Evolutionary conservation across 2,113 vertebrate genomes (phyloP).

Genomic region (Cebus imitator): DNA sequence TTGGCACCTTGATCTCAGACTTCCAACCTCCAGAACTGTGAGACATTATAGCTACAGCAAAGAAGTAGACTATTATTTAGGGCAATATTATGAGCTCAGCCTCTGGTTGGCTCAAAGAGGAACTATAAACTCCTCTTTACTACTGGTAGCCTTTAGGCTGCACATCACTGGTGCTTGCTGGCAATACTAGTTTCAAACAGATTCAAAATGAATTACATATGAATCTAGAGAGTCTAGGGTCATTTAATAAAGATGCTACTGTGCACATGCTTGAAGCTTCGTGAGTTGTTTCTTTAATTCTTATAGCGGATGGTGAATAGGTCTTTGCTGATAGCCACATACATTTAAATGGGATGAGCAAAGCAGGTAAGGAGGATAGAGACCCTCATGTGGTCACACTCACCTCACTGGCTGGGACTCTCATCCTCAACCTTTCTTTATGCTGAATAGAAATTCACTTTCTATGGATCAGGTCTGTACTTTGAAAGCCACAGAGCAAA

Average conservation of each 20-base stretch:
- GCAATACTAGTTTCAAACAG: not conserved
- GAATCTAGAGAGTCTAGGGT: not conserved
- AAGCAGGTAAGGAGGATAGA: not conserved
- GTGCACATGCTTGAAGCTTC: not conserved
- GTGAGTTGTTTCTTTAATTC: not conserved
- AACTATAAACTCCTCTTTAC: not conserved
- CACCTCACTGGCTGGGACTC: not conserved
- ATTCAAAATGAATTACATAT: not conserved
- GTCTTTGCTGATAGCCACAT: not conserved
- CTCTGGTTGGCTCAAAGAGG: not conserved
- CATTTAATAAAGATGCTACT: not conserved
- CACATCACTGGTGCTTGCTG: not conserved
- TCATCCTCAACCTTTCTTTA: not conserved
- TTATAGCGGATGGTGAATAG: not conserved
- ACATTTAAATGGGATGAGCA: not conserved
- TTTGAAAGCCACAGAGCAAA: not conserved
- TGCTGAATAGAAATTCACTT: not conserved
- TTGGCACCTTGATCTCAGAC: not conserved
- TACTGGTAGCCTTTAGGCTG: not conserved
- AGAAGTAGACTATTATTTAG: not conserved
- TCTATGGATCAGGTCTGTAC: not conserved
- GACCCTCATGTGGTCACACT: not conserved
- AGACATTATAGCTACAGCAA: not conserved
- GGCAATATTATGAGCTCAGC: not conserved
- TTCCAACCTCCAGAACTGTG: not conserved